Conservation (phyloP, 2,113 vertebrate species). For the Pithys albifrons region DNA sequence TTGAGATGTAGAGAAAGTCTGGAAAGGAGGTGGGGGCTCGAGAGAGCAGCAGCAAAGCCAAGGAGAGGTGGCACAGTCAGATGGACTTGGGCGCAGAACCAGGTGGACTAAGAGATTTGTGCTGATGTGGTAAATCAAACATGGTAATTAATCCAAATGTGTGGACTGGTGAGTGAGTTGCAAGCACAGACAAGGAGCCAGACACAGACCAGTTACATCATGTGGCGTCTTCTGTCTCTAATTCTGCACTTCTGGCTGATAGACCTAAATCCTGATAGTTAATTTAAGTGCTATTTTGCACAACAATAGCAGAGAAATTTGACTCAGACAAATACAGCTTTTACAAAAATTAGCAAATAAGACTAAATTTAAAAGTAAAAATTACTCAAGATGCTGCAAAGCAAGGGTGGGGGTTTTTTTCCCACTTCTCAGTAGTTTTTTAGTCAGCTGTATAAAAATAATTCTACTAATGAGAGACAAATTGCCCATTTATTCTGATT, state of each 20-base stretch:
- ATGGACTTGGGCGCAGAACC: background rate
- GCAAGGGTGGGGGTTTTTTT: background rate
- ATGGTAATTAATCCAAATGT: background rate
- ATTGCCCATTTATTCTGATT: slow-evolving; percentile 34
- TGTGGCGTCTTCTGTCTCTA: background rate
- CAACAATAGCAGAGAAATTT: background rate
- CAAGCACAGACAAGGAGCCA: background rate
- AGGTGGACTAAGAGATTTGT: background rate
- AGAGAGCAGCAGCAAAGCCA: background rate
- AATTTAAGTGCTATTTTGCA: background rate
- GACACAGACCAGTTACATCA: background rate
- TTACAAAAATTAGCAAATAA: slow-evolving; percentile 33
- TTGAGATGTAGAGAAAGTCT: background rate
- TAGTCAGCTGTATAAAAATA: slow-evolving; percentile 36
- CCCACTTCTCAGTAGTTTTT: slow-evolving; percentile 29
- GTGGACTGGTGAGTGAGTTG: background rate
- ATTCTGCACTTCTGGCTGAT: background rate
- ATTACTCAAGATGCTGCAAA: background rate
- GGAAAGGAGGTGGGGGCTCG: background rate
- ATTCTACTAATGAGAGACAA: slow-evolving; percentile 32
- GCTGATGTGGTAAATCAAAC: background rate
- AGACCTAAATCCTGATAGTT: background rate
- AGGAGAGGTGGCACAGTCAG: background rate
- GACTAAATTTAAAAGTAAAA: slow-evolving; percentile 3
- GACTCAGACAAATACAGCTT: slow-evolving; percentile 10